These are phyloP conservation scores for Lithosia quadra DNA, from an alignment of 2,888 invertebrate genomes.

Conservation along the genomic window DNA sequence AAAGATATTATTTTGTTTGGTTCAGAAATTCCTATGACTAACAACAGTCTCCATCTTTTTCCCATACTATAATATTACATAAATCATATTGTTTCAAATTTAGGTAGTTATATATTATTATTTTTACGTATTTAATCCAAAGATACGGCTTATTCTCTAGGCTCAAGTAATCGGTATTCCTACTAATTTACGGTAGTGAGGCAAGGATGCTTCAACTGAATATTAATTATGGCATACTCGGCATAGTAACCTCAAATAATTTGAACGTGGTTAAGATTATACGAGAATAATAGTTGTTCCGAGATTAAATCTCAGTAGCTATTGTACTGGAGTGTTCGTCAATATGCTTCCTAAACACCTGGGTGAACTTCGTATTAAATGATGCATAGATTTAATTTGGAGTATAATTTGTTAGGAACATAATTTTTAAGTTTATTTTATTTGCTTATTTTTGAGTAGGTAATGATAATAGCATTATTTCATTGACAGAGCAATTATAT, in stretches of 20 bases:
- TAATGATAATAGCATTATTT: too few species aligned
- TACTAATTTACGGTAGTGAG: constrained; percentile 16
- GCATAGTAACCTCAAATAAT: constrained; percentile 6
- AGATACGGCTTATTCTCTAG: background rate
- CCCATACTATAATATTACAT: too few species aligned
- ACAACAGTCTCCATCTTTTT: too few species aligned
- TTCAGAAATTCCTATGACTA: too few species aligned
- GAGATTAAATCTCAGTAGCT: background rate
- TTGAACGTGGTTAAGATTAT: constrained; percentile 7
- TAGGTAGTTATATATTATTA: background rate
- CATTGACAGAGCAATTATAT: too few species aligned
- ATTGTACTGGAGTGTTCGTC: background rate
- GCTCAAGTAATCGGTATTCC: constrained; percentile 12
- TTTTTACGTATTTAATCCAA: too few species aligned
- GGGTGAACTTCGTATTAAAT: background rate
- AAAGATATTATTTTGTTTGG: too few species aligned
- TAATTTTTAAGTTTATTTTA: too few species aligned
- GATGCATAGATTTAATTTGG: background rate
- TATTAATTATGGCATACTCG: constrained; percentile 18
- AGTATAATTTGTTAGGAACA: background rate
- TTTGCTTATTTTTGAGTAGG: too few species aligned
- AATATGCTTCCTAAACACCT: background rate
- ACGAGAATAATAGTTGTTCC: constrained; percentile 3
- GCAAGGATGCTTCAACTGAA: constrained; percentile 13
- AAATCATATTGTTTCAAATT: background rate